These are phyloP conservation scores for Eumeta japonica DNA, from an alignment of 1,140 invertebrate species.

Conservation along the genomic window DNA sequence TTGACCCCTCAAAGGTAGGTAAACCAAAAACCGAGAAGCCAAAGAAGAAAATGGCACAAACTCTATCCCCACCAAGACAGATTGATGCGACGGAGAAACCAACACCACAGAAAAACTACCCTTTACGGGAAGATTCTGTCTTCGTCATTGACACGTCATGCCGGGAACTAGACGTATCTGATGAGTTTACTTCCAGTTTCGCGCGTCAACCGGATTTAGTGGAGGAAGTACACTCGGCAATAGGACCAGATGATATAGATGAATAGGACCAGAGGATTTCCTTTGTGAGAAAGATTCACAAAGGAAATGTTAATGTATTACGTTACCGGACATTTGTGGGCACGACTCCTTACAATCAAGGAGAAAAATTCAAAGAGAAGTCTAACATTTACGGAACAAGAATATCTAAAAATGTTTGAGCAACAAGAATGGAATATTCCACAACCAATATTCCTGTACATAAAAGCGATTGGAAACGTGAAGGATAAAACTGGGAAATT, in stretches of 20 bases:
- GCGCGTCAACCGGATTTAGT: slow-evolving; percentile 7
- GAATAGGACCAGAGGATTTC: too few relatives aligned
- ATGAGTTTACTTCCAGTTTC: slow-evolving; percentile 8
- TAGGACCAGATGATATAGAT: slow-evolving; percentile 7
- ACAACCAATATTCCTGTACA: not conserved
- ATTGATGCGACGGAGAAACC: slow-evolving; percentile 8
- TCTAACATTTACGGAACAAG: not conserved
- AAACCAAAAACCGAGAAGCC: slow-evolving; percentile 5
- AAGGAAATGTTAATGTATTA: slow-evolving; percentile 5
- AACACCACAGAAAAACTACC: slow-evolving; percentile 9
- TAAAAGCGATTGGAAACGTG: not conserved
- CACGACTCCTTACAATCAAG: not conserved
- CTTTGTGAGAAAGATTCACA: slow-evolving; percentile 9
- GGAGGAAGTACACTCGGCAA: slow-evolving; percentile 9
- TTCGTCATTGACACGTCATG: slow-evolving; percentile 10
- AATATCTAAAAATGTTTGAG: not conserved
- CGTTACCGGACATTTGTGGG: not conserved
- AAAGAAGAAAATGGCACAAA: not conserved
- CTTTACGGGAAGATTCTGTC: slow-evolving; percentile 8
- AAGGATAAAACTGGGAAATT: not conserved
- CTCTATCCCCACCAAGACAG: slow-evolving; percentile 6
- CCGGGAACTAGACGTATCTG: slow-evolving; percentile 8
- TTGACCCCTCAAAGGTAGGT: slow-evolving; percentile 15
- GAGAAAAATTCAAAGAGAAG: not conserved
- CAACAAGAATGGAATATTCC: not conserved